These are phyloP conservation scores for Crypturellus undulatus DNA, from an alignment of 2,113 vertebrate genomes.

Conservation along the genomic window DNA sequence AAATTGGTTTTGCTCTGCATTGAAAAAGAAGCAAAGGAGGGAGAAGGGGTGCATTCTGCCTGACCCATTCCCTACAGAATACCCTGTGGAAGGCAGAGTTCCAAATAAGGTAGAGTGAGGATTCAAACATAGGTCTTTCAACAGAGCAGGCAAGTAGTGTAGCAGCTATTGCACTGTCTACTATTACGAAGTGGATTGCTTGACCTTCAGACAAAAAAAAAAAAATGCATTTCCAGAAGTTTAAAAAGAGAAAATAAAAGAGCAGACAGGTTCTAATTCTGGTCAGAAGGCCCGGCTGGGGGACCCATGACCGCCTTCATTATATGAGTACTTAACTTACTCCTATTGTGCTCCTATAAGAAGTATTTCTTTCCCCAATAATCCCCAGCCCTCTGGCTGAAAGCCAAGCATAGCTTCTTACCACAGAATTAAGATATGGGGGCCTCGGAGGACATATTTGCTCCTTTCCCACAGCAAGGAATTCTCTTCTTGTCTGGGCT, in stretches of 20 bases:
- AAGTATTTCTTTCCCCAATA: neutral
- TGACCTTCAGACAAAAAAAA: neutral
- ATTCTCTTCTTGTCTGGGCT: neutral
- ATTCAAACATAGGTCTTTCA: neutral
- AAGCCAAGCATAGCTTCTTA: neutral
- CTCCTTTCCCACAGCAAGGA: neutral
- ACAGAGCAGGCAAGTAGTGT: neutral
- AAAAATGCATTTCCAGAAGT: neutral
- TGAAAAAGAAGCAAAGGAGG: neutral
- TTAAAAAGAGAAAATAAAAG: no score
- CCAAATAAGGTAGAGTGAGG: neutral
- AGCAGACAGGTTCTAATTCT: no score
- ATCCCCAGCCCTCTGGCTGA: neutral
- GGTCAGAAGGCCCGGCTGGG: no score
- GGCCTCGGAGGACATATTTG: neutral
- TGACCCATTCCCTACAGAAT: neutral
- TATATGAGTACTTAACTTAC: neutral
- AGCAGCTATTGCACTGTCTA: neutral
- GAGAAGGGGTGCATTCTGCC: neutral
- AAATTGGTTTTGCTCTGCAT: neutral
- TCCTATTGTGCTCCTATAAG: neutral
- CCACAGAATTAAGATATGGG: neutral
- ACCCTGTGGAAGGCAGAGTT: neutral
- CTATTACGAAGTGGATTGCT: neutral
- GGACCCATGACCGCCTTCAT: neutral